Percentiles rank a stretch among this genome's conserved stretches.
Evolutionary conservation across 2,113 vertebrate genomes (phyloP).

Genomic region (Pelecanus crispus): DNA sequence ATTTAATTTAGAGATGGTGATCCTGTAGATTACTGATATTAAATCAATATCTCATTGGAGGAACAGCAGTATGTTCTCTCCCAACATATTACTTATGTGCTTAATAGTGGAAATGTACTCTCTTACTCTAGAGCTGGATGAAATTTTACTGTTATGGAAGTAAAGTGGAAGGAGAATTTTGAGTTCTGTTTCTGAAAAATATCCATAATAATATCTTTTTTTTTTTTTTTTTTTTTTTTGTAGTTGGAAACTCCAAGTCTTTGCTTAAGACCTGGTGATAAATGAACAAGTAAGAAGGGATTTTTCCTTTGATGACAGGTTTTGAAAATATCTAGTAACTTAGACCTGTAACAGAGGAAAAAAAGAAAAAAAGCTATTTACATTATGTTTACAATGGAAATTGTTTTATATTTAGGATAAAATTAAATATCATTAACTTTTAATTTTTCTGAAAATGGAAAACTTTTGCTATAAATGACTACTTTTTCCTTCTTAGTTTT

Average conservation of each 20-base stretch:
- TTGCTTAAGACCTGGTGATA: background rate
- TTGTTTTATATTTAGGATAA: background rate
- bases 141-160: background rate
- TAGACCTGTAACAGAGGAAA: background rate
- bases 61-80: background rate
- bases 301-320: background rate
- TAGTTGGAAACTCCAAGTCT: background rate
- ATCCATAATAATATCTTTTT: background rate
- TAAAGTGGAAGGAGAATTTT: background rate
- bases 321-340: background rate
- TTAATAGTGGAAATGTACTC: background rate
- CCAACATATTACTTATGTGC: background rate
- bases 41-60: slow-evolving; percentile 14
- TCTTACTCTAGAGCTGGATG: background rate
- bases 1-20: background rate
- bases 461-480: background rate
- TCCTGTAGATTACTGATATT: background rate
- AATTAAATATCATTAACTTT: background rate
- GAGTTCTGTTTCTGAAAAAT: background rate
- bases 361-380: background rate
- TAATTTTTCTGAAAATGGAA: background rate
- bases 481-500: background rate
- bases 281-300: background rate
- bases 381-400: background rate
- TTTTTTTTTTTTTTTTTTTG: background rate